Conservation (phyloP, 2,888 invertebrate species). For the Luperina nickerlii region DNA sequence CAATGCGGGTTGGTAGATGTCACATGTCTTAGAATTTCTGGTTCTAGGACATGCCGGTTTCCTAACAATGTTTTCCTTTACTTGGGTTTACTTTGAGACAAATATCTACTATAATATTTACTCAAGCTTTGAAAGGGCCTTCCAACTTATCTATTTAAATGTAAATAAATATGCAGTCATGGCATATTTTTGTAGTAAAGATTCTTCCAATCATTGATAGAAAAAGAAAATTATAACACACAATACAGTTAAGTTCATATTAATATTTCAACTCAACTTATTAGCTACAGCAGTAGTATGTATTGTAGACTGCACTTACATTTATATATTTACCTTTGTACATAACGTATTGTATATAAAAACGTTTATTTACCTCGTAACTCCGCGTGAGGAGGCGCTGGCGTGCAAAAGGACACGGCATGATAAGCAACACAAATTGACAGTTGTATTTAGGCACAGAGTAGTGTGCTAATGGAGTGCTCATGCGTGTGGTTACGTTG, state of each 20-base stretch:
- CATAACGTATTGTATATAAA: conserved; percentile 54
- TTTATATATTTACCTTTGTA: conserved; percentile 24
- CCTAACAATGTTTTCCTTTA: no score
- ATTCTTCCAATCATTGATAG: no score
- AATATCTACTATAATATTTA: background rate
- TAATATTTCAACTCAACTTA: background rate
- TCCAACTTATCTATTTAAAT: background rate
- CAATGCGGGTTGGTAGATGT: no score
- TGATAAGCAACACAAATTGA: conserved; percentile 83
- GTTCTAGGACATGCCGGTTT: no score
- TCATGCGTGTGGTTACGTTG: background rate
- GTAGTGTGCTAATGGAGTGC: conserved; percentile 43
- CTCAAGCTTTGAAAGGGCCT: background rate
- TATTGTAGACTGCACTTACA: conserved; percentile 29
- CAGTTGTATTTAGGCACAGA: conserved; percentile 54
- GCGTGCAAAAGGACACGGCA: conserved; percentile 89
- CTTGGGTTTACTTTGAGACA: background rate
- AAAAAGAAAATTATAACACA: conserved; percentile 4
- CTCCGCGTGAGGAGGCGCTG: conserved; percentile 89
- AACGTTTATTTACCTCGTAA: conserved; percentile 88
- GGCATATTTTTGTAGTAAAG: background rate
- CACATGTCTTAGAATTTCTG: no score
- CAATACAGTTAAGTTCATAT: background rate
- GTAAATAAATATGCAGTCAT: background rate
- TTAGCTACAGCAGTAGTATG: conserved; percentile 20